Conservation (phyloP, 2,113 vertebrate species). For the Mohoua ochrocephala region DNA sequence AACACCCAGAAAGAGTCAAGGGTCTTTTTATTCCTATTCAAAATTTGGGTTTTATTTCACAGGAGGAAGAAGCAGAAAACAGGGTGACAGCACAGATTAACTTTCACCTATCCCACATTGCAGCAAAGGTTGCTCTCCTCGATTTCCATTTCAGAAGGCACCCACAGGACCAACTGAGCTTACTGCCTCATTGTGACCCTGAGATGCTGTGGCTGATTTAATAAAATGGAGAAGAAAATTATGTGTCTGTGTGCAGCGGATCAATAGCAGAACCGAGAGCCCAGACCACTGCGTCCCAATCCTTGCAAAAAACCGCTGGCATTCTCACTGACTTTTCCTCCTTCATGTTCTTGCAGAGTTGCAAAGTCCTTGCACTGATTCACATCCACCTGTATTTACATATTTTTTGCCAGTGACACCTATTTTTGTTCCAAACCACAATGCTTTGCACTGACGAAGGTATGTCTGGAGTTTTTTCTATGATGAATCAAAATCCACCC, state of each 20-base stretch:
- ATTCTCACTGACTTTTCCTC: background rate
- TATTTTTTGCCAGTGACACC: background rate
- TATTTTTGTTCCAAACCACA: background rate
- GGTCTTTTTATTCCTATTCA: background rate
- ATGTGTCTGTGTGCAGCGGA: background rate
- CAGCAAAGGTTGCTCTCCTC: background rate
- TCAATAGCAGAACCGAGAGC: background rate
- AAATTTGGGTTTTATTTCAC: background rate
- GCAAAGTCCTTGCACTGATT: background rate
- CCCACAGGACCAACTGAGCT: background rate
- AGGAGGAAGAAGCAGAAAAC: background rate
- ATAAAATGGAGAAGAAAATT: background rate
- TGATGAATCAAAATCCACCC: background rate
- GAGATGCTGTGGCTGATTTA: background rate
- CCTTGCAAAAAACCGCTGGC: background rate
- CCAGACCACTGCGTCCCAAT: background rate
- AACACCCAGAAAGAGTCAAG: background rate
- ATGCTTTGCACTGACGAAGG: background rate
- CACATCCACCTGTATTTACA: background rate
- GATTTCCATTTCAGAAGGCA: background rate
- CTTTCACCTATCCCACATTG: background rate
- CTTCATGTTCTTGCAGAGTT: background rate
- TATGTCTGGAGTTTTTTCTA: background rate
- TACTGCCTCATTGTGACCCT: background rate
- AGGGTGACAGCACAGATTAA: background rate